Percentiles rank a stretch among this genome's conserved stretches.
Conservation (phyloP, 2,888 invertebrate genomes). For the Nomada fucata region DNA sequence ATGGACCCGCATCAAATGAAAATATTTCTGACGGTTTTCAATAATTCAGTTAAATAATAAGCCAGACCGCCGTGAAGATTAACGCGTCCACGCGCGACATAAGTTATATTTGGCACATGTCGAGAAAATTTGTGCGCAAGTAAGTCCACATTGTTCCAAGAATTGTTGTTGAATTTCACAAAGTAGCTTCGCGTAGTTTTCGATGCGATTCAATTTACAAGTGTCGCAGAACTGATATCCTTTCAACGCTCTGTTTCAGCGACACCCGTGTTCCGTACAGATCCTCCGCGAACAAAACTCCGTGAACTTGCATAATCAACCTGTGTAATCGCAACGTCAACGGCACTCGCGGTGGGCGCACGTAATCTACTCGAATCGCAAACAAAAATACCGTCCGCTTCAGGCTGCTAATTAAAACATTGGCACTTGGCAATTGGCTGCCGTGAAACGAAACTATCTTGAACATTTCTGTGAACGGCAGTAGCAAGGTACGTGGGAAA, state of each 20-base stretch:
- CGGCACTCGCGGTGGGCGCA: constrained; percentile 19
- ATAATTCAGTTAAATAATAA: too few species aligned
- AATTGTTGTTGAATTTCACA: neutral
- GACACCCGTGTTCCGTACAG: neutral
- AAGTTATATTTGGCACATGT: neutral
- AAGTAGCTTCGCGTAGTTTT: neutral
- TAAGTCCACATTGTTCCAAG: neutral
- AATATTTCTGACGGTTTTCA: too few species aligned
- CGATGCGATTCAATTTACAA: constrained; percentile 18
- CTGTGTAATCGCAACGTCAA: constrained; percentile 38
- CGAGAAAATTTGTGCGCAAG: constrained; percentile 2
- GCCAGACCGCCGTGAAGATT: neutral
- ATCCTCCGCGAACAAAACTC: constrained; percentile 22
- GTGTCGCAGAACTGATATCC: constrained; percentile 15
- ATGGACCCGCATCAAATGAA: too few species aligned
- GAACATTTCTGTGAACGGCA: neutral
- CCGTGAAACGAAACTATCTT: neutral
- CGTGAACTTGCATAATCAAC: constrained; percentile 35
- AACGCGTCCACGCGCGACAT: neutral
- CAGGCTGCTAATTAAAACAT: constrained; percentile 10
- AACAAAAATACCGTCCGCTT: constrained; percentile 15
- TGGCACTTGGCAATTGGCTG: neutral
- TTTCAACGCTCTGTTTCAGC: constrained; percentile 25
- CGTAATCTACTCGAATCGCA: neutral
- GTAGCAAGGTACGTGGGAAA: neutral